phyloP scores from a whole-genome alignment of 2,797 vertebrate species.

The Okamejei kenojei region DNA sequence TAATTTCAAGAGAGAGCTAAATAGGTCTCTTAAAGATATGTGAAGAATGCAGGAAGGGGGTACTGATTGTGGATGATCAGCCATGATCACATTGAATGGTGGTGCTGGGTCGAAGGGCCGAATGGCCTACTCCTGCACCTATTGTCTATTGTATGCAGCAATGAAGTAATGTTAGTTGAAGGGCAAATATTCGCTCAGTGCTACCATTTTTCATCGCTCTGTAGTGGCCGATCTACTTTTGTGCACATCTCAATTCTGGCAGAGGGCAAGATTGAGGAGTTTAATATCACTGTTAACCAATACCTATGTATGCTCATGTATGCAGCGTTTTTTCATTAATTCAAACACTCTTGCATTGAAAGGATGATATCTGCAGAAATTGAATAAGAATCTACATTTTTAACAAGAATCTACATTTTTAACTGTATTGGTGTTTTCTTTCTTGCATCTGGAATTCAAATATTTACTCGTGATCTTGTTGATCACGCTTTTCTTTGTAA shows the following conservation, averaged over 20 bases:
- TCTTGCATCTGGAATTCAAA: neutral
- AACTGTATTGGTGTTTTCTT: neutral
- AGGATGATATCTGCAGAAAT: too few species aligned
- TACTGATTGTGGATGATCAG: too few species aligned
- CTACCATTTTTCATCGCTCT: neutral
- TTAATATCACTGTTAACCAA: neutral
- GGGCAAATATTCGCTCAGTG: neutral
- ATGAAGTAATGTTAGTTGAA: neutral
- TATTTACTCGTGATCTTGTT: neutral
- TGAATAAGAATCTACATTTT: too few species aligned
- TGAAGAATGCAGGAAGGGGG: too few species aligned
- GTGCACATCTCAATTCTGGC: neutral
- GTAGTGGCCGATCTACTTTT: neutral
- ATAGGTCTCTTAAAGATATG: too few species aligned
- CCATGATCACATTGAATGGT: too few species aligned
- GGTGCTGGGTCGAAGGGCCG: too few species aligned
- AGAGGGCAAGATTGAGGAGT: neutral
- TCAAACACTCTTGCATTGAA: neutral
- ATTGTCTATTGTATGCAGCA: too few species aligned
- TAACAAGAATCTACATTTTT: too few species aligned
- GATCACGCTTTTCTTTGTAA: too few species aligned
- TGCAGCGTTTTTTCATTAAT: neutral
- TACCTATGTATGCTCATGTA: neutral
- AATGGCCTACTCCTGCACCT: too few species aligned
- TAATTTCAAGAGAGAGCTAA: too few species aligned